These are phyloP conservation scores for Panurus biarmicus DNA, from an alignment of 2,113 vertebrate genomes.

Conservation along the genomic window DNA sequence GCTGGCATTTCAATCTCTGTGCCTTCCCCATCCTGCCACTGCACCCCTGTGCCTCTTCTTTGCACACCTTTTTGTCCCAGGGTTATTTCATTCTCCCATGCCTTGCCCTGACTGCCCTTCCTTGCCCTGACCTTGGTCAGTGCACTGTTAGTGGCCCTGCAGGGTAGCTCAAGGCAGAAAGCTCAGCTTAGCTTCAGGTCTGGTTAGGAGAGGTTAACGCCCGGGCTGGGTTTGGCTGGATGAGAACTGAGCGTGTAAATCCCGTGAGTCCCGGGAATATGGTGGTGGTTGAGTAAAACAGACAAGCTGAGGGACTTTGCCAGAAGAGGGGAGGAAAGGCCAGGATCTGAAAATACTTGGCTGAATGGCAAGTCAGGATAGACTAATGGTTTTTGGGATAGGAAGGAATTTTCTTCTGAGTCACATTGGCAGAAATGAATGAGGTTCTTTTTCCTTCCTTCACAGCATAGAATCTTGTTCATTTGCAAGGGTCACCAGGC, in stretches of 20 bases:
- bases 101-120: neutral
- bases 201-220: neutral
- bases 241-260: neutral
- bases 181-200: neutral
- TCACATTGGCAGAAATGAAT: neutral
- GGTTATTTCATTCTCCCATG: neutral
- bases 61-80: neutral
- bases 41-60: accelerated
- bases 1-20: neutral
- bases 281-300: neutral
- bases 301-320: neutral
- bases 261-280: accelerated
- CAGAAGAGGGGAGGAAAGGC: neutral
- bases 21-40: neutral
- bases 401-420: slow-evolving; percentile 39
- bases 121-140: neutral
- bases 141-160: too few relatives aligned
- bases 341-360: neutral
- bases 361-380: neutral
- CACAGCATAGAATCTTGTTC: neutral
- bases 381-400: neutral
- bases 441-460: neutral
- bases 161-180: neutral
- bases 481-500: neutral
- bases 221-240: neutral